phyloP scores from a whole-genome alignment of 2,113 vertebrate species.

The Brachypodius melanocephalos region DNA sequence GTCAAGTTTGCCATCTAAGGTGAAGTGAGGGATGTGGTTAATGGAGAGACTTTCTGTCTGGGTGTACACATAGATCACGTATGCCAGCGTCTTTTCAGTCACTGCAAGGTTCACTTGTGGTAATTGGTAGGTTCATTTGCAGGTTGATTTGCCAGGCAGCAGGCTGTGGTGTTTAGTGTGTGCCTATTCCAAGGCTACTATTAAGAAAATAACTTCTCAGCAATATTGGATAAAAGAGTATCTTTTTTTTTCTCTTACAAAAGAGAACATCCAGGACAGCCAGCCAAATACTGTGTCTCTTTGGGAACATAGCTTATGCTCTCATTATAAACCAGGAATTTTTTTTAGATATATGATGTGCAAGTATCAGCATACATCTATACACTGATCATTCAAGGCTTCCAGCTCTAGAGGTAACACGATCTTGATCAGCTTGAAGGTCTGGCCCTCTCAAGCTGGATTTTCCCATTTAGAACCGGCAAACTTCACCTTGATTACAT shows the following conservation, averaged over 20 bases:
- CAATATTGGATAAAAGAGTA: not conserved
- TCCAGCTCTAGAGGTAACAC: not conserved
- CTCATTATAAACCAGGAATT: not conserved
- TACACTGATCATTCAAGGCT: not conserved
- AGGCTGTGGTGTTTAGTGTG: not conserved
- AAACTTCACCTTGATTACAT: not conserved
- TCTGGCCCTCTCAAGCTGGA: not conserved
- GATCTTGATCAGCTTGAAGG: not conserved
- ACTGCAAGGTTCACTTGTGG: not conserved
- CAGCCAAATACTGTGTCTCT: not conserved
- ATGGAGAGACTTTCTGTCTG: not conserved
- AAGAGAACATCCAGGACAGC: not conserved
- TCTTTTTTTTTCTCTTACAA: not conserved
- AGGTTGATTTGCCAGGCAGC: not conserved
- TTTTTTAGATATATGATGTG: not conserved
- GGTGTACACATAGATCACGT: fast-evolving
- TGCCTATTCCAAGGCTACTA: not conserved
- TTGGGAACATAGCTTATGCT: not conserved
- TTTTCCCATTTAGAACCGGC: not conserved
- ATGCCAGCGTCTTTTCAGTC: not conserved
- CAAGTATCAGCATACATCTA: fast-evolving
- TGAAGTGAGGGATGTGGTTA: not conserved
- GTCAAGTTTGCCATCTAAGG: not conserved
- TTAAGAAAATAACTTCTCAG: not conserved
- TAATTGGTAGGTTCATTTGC: not conserved